Base-by-base conservation (phyloP, 1,140 invertebrate genomes). In the Drosophila triauraria region DNA sequence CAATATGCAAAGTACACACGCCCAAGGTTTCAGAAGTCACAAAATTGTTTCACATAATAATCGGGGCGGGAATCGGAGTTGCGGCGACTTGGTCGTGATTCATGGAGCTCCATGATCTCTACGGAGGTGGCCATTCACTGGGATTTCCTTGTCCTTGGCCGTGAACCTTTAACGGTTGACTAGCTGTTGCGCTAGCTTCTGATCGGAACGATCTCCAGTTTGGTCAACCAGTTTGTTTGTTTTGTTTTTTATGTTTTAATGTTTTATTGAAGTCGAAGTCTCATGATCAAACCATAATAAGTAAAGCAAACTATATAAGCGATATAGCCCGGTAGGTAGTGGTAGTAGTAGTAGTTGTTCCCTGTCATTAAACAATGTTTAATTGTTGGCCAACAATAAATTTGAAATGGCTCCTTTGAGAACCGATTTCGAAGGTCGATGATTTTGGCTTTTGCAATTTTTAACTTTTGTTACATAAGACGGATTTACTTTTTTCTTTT, bases 111-210 rank as follows among this genome's bases (percentile, higher is more conserved):
- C 44, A 65, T 59, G 64, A 80, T 15, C 43, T 60, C 12, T 6
- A 20, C 17, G n/a, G 72, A 13, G 47, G 62, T 40, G 46, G 46
- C 83, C 83, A 70, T 87, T 87, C 84, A 88, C 81, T 88, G 85
- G 85, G 86, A 91, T 90, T 90, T 90, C 86, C 85, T 91, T 90
- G 85, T 90, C 85, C 85, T 90, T 90, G 85, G 64, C 86, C 85
- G 87, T 90, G 85, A 90, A 88, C 82, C 86, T 90, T 88, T 88
- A 88, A 88, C 86, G 85, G 81, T 77, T 85, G 81, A 90, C 75
- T 90, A 80, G 62, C 42, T 64, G 62, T 60, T 64, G 62, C 63
- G 59, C 62, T 71, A 35, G 42, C 64, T 56, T 82, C 78, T 80
- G 65, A 56, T 32, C 46, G 43, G 30, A 48, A 38, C 67, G 48